Evolutionary conservation across 2,888 invertebrate species (phyloP), one percentile per base, ranked within the genome.

Genomic region (Ametastegia equiseti): DNA sequence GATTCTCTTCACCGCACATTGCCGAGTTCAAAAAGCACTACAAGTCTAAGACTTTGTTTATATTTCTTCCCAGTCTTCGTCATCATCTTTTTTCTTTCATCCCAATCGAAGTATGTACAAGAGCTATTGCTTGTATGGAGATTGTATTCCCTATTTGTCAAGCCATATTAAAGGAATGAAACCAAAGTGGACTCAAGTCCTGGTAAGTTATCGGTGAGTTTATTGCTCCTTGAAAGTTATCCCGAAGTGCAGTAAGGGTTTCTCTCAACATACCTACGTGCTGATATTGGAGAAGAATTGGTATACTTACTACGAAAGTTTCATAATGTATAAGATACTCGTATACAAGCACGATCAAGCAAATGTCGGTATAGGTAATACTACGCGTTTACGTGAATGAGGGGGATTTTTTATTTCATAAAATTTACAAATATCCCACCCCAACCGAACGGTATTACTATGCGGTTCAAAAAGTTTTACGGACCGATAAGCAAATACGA

Each of bases 161-260:
- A 75, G n/a, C n/a, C 36, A 19, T 75, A 19, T 54, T 15, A 19
- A 54, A 33, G 75, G 54, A 75, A 75, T 75, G 54, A 75, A 75
- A n/a, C 33, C 54, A 23, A n/a, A 54, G 36, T 23, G 75, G 54
- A 54, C 75, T 71, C 13, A 27, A 71, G 71, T 47, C 71, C 45
- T 27, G 71, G 45, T 71, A 75, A 75, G 36, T 50, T 75, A 75
- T 75, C 54, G 75, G n/a, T 54, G 23, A 75, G n/a, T 19, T 75
- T 75, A 75, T 75, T 75, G 75, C 75, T n/a, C 30, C 75, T 75
- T 23, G 75, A 75, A 75, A 75, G 36, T 54, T 75, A 36, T 19
- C 50, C 63, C n/a, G n/a, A n/a, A n/a, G n/a, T n/a, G n/a, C n/a
- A n/a, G 19, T 54, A 23, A 54, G 30, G 33, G 33, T 6, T 54